phyloP scores from a whole-genome alignment of 2,113 vertebrate genomes.

The Pterophyllum scalare region DNA sequence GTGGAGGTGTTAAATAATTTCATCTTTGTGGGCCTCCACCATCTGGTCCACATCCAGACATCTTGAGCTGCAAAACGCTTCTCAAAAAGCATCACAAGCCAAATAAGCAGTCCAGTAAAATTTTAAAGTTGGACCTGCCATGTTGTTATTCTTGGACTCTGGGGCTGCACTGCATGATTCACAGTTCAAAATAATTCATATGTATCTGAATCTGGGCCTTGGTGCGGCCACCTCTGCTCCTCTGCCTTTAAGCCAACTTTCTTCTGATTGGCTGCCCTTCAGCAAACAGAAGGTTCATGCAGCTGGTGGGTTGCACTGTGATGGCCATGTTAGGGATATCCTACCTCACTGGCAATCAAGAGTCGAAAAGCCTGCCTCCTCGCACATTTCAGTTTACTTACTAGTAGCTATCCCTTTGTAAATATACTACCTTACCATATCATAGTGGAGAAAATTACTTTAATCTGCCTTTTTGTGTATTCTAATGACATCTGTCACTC shows the following conservation, averaged over 20 bases:
- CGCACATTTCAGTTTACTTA: neutral
- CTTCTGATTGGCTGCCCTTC: neutral
- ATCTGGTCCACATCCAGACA: neutral
- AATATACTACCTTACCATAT: neutral
- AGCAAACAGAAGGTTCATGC: neutral
- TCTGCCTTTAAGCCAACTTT: neutral
- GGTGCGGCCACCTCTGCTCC: neutral
- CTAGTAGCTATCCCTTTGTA: neutral
- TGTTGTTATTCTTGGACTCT: slow-evolving; percentile 9
- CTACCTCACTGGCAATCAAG: fast-evolving
- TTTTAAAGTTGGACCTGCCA: neutral
- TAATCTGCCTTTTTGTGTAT: neutral
- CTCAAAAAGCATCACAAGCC: neutral
- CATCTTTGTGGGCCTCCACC: too few species aligned
- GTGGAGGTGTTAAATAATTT: neutral
- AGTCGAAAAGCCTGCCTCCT: neutral
- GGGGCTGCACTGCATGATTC: neutral
- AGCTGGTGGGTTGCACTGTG: neutral
- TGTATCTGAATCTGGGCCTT: neutral
- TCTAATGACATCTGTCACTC: neutral
- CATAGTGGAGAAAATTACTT: neutral
- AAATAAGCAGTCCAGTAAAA: neutral
- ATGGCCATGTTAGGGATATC: neutral
- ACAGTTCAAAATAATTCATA: neutral
- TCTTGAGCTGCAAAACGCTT: neutral